Conservation (phyloP, 2,888 invertebrate species). For the Pyrrhia umbra region DNA sequence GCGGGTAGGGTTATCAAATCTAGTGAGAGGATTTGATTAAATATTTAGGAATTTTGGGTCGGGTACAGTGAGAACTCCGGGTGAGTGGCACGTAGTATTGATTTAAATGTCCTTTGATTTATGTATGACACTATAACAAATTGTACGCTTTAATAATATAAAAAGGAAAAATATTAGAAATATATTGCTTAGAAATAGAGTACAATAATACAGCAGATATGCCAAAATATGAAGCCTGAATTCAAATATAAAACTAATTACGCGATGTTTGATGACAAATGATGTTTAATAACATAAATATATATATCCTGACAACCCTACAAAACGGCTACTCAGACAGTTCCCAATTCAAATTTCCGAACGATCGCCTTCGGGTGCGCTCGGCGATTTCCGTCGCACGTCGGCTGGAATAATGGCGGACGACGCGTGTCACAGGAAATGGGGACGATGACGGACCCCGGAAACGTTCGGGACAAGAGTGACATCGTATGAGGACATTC, state of each 20-base stretch:
- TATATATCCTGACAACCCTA: constrained; percentile 50
- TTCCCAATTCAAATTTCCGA: constrained; percentile 80
- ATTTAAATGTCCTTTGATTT: constrained; percentile 13
- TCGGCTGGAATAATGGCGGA: constrained; percentile 77
- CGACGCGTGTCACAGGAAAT: constrained; percentile 78
- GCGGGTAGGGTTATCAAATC: constrained; percentile 50
- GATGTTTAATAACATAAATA: constrained; percentile 14
- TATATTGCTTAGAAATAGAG: too few species aligned
- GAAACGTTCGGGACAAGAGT: constrained; percentile 70
- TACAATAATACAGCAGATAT: background rate
- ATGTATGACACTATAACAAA: too few species aligned
- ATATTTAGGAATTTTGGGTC: constrained; percentile 38
- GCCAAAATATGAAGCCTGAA: background rate
- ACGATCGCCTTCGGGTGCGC: constrained; percentile 69
- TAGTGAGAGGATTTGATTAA: constrained; percentile 36
- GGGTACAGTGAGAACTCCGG: background rate
- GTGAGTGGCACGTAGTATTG: constrained; percentile 8
- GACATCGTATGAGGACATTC: constrained; percentile 57
- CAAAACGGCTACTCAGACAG: constrained; percentile 52
- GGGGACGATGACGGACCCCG: constrained; percentile 78
- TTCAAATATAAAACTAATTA: constrained; percentile 8
- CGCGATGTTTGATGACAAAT: background rate
- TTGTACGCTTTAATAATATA: too few species aligned
- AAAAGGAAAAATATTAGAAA: too few species aligned
- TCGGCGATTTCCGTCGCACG: constrained; percentile 78